Conservation (phyloP, 1,140 invertebrate species). For the Anadara kagoshimensis region DNA sequence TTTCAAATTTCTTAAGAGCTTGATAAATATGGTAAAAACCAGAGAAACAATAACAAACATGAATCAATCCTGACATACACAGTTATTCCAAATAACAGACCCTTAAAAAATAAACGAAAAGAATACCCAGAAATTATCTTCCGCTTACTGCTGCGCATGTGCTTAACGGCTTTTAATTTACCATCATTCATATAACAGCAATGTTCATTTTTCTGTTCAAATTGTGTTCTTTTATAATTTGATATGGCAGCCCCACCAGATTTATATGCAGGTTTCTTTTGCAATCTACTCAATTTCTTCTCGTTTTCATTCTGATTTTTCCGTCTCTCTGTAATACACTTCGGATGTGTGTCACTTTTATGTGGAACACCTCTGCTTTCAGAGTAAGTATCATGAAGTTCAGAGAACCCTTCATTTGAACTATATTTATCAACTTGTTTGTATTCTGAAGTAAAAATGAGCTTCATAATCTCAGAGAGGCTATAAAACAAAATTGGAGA, state of each 20-base stretch:
- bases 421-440: background rate
- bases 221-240: no score
- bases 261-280: no score
- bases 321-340: background rate
- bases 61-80: conserved; percentile 58
- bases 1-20: background rate
- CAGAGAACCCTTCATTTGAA: background rate
- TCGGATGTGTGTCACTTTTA: background rate
- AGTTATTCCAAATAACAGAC: conserved; percentile 45
- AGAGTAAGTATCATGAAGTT: background rate
- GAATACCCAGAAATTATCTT: background rate
- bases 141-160: background rate
- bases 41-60: conserved; percentile 17
- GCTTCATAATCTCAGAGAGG: conserved; percentile 31
- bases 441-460: background rate
- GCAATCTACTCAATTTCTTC: no score
- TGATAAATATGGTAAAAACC: background rate
- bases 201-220: no score
- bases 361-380: background rate
- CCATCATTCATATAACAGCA: background rate
- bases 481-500: conserved; percentile 56
- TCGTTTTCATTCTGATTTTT: no score
- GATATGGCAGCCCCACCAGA: no score
- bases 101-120: conserved; percentile 14
- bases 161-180: background rate